Percentiles rank a stretch among this genome's conserved stretches.
Conservation (phyloP, 1,140 invertebrate genomes). For the Papilio polyxenes region DNA sequence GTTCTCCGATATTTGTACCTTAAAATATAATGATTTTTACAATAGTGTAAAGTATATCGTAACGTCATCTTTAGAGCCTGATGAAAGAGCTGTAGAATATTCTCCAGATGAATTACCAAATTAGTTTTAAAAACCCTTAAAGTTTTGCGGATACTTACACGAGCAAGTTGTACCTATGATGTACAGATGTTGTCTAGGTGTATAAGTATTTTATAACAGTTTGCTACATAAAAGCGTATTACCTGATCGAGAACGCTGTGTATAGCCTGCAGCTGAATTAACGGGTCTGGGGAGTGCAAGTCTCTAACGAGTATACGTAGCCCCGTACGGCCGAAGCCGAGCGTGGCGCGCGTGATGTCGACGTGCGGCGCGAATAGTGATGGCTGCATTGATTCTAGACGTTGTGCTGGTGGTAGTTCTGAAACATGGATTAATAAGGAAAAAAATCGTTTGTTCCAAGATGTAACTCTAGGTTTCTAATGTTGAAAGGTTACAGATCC, state of each 20-base stretch:
- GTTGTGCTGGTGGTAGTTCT: constrained; percentile 61
- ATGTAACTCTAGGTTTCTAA: too few species aligned
- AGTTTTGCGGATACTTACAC: too few species aligned
- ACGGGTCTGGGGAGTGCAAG: constrained; percentile 58
- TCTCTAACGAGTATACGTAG: constrained; percentile 62
- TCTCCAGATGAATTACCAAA: too few species aligned
- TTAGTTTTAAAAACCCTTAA: too few species aligned
- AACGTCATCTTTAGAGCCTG: background rate
- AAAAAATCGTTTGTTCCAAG: background rate
- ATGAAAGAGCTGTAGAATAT: too few species aligned
- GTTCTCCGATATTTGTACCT: constrained; percentile 75
- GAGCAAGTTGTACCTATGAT: background rate
- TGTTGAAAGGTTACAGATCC: too few species aligned
- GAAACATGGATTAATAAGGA: constrained; percentile 17
- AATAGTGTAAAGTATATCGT: background rate
- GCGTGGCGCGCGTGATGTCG: constrained; percentile 61
- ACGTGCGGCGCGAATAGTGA: constrained; percentile 66
- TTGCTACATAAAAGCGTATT: background rate
- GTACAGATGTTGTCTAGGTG: too few species aligned
- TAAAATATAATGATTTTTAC: constrained; percentile 32
- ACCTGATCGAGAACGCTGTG: constrained; percentile 74
- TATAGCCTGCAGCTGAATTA: constrained; percentile 65
- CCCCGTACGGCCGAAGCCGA: constrained; percentile 66
- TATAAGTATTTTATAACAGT: too few species aligned
- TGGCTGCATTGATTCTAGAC: constrained; percentile 69